phyloP scores from a whole-genome alignment of 1,140 invertebrate genomes.

The Macrosteles quadrilineatus region DNA sequence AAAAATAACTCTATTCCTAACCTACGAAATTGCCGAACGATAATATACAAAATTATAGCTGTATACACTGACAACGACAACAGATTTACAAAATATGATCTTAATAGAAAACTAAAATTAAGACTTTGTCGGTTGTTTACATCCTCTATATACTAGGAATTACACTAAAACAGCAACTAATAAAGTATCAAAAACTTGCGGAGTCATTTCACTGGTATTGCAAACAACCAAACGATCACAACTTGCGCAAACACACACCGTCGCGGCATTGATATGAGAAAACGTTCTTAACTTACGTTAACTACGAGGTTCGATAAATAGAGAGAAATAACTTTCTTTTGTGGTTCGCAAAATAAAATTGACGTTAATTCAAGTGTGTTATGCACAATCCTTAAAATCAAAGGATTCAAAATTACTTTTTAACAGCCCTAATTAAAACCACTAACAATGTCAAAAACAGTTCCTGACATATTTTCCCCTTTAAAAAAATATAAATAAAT shows the following conservation, averaged over 20 bases:
- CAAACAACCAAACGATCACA: not conserved
- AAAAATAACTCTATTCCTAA: conserved; percentile 27
- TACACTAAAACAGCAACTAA: conserved; percentile 23
- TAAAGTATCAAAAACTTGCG: conserved; percentile 19
- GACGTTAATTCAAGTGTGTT: no score
- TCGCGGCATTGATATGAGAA: conserved; percentile 16
- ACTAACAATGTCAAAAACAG: no score
- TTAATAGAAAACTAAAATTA: conserved; percentile 26
- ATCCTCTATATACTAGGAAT: conserved; percentile 16
- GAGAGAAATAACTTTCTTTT: no score
- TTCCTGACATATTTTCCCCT: no score
- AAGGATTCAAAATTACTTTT: no score
- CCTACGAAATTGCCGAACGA: conserved; percentile 2
- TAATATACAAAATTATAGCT: conserved; percentile 24
- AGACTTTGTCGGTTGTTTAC: not conserved
- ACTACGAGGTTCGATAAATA: no score
- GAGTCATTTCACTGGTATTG: conserved; percentile 13
- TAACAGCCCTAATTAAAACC: no score
- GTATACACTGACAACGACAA: conserved; percentile 8
- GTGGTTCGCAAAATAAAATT: no score
- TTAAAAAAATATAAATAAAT: no score
- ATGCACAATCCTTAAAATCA: no score
- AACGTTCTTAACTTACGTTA: not conserved
- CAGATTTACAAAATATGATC: conserved; percentile 25
- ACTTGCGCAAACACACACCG: not conserved